phyloP scores from a whole-genome alignment of 2,797 vertebrate species.

The Carduelis carduelis region DNA sequence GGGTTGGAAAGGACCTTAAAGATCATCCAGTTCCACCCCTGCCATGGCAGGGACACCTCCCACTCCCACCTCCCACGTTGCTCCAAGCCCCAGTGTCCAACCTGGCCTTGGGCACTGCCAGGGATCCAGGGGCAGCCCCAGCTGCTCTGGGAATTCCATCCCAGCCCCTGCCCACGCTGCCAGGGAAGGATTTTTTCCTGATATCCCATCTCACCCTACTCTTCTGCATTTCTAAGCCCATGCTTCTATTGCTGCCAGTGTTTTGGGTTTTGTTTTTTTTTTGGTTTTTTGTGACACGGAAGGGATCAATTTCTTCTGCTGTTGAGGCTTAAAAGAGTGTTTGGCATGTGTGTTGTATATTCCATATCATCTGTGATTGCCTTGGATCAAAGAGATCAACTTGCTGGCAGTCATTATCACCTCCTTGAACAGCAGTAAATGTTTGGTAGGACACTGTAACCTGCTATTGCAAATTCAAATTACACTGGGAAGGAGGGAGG shows the following conservation, averaged over 20 bases:
- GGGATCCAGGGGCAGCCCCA: neutral
- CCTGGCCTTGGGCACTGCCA: neutral
- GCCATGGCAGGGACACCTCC: neutral
- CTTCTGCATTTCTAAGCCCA: neutral
- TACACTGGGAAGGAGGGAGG: neutral
- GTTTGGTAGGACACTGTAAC: neutral
- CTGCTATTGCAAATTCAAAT: neutral
- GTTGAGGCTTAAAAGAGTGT: neutral
- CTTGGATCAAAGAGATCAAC: constrained; percentile 12
- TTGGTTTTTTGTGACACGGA: neutral
- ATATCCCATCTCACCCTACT: too few species aligned
- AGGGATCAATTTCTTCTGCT: neutral
- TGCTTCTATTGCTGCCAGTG: neutral
- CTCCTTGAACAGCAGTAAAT: neutral
- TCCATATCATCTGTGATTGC: neutral
- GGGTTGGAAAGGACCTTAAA: neutral
- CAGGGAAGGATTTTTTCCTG: neutral
- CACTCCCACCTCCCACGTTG: neutral
- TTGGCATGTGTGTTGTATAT: neutral
- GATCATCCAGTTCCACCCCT: accelerated
- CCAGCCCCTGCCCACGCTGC: accelerated
- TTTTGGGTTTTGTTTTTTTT: neutral
- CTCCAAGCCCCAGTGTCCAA: accelerated
- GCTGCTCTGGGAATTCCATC: neutral
- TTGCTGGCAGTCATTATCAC: constrained; percentile 16